These are phyloP conservation scores for Phrynocephalus versicolor DNA, from an alignment of 2,113 vertebrate genomes.

Conservation along the genomic window DNA sequence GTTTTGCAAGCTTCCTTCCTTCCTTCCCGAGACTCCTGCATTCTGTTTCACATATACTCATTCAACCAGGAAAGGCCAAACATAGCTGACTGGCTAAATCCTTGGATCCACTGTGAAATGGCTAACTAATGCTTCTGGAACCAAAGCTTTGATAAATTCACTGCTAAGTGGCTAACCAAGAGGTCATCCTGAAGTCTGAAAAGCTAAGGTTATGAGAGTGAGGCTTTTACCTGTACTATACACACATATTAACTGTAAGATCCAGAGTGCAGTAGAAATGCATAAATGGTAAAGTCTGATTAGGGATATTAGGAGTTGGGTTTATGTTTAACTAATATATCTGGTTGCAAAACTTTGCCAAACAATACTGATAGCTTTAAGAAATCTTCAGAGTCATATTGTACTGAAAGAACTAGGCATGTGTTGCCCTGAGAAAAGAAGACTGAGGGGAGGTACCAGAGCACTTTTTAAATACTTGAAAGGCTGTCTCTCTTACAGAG, in stretches of 20 bases:
- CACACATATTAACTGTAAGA: conserved; percentile 63
- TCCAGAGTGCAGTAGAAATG: conserved; percentile 64
- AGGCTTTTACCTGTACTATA: conserved; percentile 64
- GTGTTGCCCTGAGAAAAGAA: too few relatives aligned
- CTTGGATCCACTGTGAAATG: not conserved
- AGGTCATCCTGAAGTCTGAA: conserved; percentile 49
- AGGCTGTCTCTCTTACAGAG: too few relatives aligned
- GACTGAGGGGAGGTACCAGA: too few relatives aligned
- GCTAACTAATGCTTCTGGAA: conserved; percentile 21
- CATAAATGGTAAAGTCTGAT: conserved; percentile 70
- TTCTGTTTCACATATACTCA: not conserved
- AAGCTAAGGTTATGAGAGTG: conserved; percentile 43
- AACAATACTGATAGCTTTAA: conserved; percentile 52
- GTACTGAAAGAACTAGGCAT: too few relatives aligned
- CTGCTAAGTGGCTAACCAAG: conserved; percentile 17
- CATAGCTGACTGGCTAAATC: conserved; percentile 1
- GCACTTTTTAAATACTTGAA: too few relatives aligned
- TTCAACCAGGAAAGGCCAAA: conserved; percentile 22
- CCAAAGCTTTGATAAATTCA: conserved; percentile 19
- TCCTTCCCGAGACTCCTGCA: conserved; percentile 13
- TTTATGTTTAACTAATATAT: conserved; percentile 69
- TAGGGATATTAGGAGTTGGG: conserved; percentile 54
- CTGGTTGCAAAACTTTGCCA: conserved; percentile 65
- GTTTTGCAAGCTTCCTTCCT: conserved; percentile 10
- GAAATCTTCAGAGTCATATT: conserved; percentile 49